These are phyloP conservation scores for Anas platyrhynchos DNA, from an alignment of 2,113 vertebrate species.

Conservation along the genomic window DNA sequence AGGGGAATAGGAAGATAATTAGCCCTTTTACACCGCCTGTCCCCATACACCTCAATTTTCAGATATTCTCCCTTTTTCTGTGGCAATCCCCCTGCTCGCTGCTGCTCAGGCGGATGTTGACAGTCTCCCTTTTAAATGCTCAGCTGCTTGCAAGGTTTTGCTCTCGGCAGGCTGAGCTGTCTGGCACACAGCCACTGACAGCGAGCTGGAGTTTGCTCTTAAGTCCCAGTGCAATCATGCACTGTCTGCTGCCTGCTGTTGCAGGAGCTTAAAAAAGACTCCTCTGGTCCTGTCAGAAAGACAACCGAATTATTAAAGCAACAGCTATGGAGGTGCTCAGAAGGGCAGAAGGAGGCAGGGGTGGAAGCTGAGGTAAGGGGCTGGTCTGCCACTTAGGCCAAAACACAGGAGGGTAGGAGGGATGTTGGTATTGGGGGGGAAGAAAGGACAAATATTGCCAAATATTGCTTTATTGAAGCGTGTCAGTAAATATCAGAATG, in stretches of 20 bases:
- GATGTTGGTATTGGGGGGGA: neutral
- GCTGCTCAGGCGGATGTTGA: conserved; percentile 56
- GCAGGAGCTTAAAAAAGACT: conserved; percentile 63
- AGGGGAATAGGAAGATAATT: conserved; percentile 65
- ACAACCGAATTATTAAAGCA: conserved; percentile 64
- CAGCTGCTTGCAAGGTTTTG: conserved; percentile 54
- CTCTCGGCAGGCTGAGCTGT: conserved; percentile 33
- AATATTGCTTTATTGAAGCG: neutral
- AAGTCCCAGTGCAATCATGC: conserved; percentile 72
- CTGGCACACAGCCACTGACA: conserved; percentile 53
- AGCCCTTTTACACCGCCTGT: neutral
- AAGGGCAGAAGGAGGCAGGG: neutral
- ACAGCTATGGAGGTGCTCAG: conserved; percentile 25
- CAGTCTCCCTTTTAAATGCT: conserved; percentile 50
- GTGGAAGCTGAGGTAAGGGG: neutral
- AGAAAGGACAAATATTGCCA: neutral
- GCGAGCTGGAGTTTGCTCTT: conserved; percentile 60
- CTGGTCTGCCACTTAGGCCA: neutral
- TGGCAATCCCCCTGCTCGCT: conserved; percentile 9
- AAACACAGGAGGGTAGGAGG: neutral
- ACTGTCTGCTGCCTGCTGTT: conserved; percentile 66
- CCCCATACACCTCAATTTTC: conserved; percentile 27
- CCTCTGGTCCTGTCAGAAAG: conserved; percentile 48
- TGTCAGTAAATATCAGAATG: neutral
- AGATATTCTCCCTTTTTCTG: neutral